Percentiles rank a stretch among this genome's conserved stretches.
These are phyloP conservation scores for Halictus rubicundus DNA, from an alignment of 1,140 invertebrate genomes.

Conservation along the genomic window DNA sequence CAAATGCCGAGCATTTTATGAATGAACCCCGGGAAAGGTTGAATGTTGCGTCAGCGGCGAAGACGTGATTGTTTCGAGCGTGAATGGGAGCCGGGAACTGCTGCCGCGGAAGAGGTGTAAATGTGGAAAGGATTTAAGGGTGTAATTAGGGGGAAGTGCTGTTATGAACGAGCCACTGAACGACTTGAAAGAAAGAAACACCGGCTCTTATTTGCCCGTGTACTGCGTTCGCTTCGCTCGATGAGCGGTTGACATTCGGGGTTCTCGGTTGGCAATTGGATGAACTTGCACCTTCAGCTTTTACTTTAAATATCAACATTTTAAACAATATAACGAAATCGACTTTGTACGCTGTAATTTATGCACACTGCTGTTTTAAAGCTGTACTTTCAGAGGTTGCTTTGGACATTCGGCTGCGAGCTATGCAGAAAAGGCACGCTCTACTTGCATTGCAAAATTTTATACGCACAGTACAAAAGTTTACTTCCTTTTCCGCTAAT, in stretches of 20 bases:
- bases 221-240: background rate
- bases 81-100: slow-evolving; percentile 6
- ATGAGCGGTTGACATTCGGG: too few species aligned
- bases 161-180: slow-evolving; percentile 47
- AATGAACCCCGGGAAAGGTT: background rate
- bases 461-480: too few species aligned
- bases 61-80: background rate
- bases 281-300: too few species aligned
- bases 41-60: background rate
- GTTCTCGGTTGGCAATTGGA: background rate
- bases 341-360: too few species aligned
- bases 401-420: too few species aligned
- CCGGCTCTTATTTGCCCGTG: slow-evolving; percentile 30
- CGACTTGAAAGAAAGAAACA: slow-evolving; percentile 46
- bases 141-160: slow-evolving; percentile 40
- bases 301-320: too few species aligned
- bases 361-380: too few species aligned
- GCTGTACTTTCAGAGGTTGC: too few species aligned
- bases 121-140: slow-evolving; percentile 44
- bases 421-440: too few species aligned
- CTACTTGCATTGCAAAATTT: too few species aligned
- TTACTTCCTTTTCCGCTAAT: too few species aligned
- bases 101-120: slow-evolving; percentile 26
- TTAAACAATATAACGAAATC: too few species aligned
- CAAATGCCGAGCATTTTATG: background rate